phyloP scores from a whole-genome alignment of 2,113 vertebrate genomes.

The Tonatia bakeri region DNA sequence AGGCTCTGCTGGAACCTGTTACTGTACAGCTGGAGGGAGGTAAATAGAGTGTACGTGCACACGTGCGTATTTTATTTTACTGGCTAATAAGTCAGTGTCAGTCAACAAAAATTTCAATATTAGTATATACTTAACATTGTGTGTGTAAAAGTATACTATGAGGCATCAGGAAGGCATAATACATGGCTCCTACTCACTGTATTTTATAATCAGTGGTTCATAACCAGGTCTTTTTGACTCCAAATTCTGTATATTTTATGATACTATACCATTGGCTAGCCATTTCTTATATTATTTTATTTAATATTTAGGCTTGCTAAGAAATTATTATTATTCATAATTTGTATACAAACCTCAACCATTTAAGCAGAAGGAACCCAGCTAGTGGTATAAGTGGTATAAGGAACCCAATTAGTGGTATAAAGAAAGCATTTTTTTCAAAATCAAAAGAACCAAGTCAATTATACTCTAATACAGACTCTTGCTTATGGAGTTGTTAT shows the following conservation, averaged over 20 bases:
- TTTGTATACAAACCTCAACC: neutral
- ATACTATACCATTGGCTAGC: neutral
- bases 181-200: neutral
- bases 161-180: neutral
- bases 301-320: neutral
- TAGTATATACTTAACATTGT: neutral
- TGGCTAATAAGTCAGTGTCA: neutral
- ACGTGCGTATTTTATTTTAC: neutral
- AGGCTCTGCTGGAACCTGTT: neutral
- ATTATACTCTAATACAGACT: neutral
- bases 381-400: neutral
- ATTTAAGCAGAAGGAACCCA: neutral
- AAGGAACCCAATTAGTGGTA: neutral
- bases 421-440: neutral
- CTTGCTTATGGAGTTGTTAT: neutral
- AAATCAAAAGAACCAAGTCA: slow-evolving; percentile 4
- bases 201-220: neutral
- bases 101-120: neutral
- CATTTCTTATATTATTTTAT: slow-evolving; percentile 31
- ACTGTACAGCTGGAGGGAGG: neutral
- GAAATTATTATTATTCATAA: slow-evolving; percentile 9
- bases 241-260: neutral
- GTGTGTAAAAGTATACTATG: neutral
- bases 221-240: neutral
- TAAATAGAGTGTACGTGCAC: neutral